phyloP scores from a whole-genome alignment of 2,888 invertebrate genomes.

The Patella depressa region DNA sequence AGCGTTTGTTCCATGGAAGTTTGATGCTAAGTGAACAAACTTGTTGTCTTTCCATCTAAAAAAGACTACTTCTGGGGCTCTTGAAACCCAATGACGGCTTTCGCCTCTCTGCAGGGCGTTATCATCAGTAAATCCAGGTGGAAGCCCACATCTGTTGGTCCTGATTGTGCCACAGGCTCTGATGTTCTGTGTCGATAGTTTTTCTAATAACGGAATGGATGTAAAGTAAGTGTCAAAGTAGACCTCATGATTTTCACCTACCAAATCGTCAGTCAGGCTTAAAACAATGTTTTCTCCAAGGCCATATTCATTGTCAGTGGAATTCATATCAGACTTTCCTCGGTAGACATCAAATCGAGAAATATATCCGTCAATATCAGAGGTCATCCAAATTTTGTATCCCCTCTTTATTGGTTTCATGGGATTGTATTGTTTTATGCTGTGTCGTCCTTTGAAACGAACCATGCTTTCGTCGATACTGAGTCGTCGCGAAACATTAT shows the following conservation, averaged over 20 bases:
- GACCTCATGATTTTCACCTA: background rate
- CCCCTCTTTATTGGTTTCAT: background rate
- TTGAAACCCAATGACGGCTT: background rate
- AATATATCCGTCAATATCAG: background rate
- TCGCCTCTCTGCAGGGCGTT: background rate
- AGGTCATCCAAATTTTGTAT: background rate
- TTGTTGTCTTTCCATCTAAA: background rate
- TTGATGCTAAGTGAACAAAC: background rate
- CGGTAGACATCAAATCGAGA: background rate
- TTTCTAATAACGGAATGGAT: background rate
- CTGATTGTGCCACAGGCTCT: background rate
- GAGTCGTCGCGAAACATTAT: background rate
- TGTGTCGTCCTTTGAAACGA: background rate
- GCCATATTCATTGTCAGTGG: background rate
- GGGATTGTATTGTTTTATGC: background rate
- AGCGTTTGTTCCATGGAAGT: background rate
- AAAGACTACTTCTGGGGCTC: background rate
- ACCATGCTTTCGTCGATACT: background rate
- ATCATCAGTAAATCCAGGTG: background rate
- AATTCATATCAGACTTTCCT: background rate
- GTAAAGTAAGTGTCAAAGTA: background rate
- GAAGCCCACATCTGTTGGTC: background rate
- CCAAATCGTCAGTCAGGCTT: background rate
- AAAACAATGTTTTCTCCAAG: background rate
- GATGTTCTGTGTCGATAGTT: background rate